Evolutionary conservation across 2,113 vertebrate genomes (phyloP).

Genomic region (Cavia aperea): DNA sequence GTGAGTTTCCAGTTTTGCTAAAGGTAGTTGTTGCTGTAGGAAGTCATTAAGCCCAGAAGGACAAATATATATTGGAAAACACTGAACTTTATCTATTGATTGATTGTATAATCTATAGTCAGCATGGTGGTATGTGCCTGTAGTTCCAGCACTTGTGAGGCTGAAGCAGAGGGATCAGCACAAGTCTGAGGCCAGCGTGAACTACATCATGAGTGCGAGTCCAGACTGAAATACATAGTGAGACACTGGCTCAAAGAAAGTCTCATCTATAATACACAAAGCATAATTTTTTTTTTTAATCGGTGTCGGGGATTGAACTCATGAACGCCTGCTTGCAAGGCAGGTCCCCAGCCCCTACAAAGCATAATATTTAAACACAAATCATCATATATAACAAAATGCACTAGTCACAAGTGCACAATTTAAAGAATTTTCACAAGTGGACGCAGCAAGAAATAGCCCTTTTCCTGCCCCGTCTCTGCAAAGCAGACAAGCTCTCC

Average conservation of each 20-base stretch:
- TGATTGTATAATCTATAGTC: background rate
- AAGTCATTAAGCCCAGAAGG: background rate
- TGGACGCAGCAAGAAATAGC: too few species aligned
- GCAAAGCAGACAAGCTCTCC: background rate
- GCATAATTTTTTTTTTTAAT: background rate
- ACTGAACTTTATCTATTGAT: background rate
- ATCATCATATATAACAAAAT: background rate
- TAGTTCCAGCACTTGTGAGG: background rate
- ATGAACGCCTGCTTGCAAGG: too few species aligned
- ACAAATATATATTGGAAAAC: background rate
- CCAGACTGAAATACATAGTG: background rate
- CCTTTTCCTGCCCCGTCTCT: background rate
- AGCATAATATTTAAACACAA: background rate
- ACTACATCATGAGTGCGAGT: background rate
- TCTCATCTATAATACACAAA: background rate
- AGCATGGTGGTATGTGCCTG: too few species aligned
- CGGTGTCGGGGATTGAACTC: too few species aligned
- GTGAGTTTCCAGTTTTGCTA: background rate
- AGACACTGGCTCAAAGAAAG: background rate
- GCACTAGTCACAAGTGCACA: background rate
- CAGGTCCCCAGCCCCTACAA: background rate
- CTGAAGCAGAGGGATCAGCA: background rate
- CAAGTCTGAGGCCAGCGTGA: background rate
- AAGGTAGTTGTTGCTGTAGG: background rate
- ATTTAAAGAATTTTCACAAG: background rate